Conservation (phyloP, 1,140 invertebrate genomes). For the Magallana ariakensis region DNA sequence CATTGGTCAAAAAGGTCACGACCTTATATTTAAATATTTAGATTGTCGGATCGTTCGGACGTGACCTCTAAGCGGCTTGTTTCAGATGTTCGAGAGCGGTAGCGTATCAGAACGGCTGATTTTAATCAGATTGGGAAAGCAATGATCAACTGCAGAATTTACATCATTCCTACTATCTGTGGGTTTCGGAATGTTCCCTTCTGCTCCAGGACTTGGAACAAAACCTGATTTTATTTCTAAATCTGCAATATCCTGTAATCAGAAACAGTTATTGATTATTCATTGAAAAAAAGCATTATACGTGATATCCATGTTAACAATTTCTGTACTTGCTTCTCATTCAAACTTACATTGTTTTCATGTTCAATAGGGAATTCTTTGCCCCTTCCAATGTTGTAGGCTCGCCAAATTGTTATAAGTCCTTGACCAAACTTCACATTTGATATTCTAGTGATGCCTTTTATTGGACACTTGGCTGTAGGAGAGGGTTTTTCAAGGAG, state of each 20-base stretch:
- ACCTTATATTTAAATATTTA: too few species aligned
- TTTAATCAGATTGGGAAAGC: too few species aligned
- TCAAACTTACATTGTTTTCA: constrained; percentile 18
- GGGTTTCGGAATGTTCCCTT: background rate
- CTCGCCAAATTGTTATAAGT: background rate
- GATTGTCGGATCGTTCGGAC: too few species aligned
- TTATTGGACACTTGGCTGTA: background rate
- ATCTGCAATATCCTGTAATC: background rate
- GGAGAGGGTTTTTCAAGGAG: too few species aligned
- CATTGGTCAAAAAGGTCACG: too few species aligned
- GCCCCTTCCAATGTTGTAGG: constrained; percentile 25
- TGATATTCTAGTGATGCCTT: background rate
- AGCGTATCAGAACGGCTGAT: too few species aligned
- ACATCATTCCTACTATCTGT: background rate
- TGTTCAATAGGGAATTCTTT: background rate
- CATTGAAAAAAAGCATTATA: background rate
- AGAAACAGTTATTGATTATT: background rate
- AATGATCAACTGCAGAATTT: background rate
- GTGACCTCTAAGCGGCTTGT: too few species aligned
- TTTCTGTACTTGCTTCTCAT: background rate
- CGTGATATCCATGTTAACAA: background rate
- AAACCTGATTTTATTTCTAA: background rate
- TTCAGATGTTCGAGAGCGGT: too few species aligned
- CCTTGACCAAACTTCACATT: background rate
- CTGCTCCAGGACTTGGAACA: background rate